Evolutionary conservation across 2,888 invertebrate species (phyloP).

Genomic region (Agriopis marginaria): DNA sequence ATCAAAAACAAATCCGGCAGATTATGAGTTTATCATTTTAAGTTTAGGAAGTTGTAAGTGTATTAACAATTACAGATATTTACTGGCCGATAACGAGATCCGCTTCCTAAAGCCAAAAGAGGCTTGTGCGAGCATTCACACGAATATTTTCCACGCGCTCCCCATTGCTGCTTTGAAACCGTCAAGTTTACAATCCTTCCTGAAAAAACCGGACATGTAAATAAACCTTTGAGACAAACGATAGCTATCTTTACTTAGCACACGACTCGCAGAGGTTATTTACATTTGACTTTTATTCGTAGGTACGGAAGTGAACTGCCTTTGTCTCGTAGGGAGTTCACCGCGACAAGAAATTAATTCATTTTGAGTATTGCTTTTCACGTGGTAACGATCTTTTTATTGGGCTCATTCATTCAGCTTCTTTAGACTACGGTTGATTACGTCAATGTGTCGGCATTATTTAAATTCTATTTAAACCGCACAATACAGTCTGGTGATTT

Average conservation of each 20-base stretch:
- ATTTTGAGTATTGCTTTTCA: slow-evolving; percentile 32
- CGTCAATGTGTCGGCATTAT: slow-evolving; percentile 17
- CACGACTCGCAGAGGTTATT: slow-evolving; percentile 77
- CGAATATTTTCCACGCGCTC: slow-evolving; percentile 37
- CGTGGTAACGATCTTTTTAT: slow-evolving; percentile 24
- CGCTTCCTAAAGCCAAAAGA: slow-evolving; percentile 74
- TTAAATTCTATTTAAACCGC: slow-evolving; percentile 19
- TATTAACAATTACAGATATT: slow-evolving; percentile 67
- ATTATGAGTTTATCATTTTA: slow-evolving; percentile 60
- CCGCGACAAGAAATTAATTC: slow-evolving; percentile 41
- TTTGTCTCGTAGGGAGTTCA: slow-evolving; percentile 70
- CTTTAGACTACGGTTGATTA: slow-evolving; percentile 16
- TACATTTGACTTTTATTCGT: slow-evolving; percentile 84
- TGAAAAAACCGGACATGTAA: slow-evolving; percentile 58
- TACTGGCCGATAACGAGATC: slow-evolving; percentile 71
- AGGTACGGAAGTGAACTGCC: slow-evolving; percentile 75
- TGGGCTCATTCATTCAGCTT: slow-evolving; percentile 19
- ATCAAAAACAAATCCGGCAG: slow-evolving; percentile 79
- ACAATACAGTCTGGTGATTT: slow-evolving; percentile 24
- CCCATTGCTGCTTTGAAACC: slow-evolving; percentile 43
- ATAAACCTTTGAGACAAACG: slow-evolving; percentile 54
- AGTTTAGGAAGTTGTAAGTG: slow-evolving; percentile 78
- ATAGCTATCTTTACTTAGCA: slow-evolving; percentile 64
- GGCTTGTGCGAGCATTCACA: slow-evolving; percentile 45
- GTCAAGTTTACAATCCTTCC: slow-evolving; percentile 42